A percentile compares a stretch with the other conserved stretches of the same genome.
phyloP scores from a whole-genome alignment of 2,888 invertebrate genomes.

The Apoda limacodes region DNA sequence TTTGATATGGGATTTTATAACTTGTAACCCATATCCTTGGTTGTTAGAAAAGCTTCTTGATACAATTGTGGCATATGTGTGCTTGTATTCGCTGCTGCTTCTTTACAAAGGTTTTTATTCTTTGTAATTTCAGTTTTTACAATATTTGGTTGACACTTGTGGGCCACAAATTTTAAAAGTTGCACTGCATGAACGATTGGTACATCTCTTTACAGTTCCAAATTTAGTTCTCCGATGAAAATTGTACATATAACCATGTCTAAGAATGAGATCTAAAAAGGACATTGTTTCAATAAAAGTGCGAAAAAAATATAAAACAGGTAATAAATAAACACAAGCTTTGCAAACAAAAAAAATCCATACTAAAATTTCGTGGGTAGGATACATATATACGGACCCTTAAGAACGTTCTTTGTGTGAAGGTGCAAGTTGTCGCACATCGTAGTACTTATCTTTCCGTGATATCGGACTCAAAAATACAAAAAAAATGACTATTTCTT shows the following conservation, averaged over 20 bases:
- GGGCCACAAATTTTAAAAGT: slow-evolving; percentile 1
- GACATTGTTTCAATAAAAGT: no score
- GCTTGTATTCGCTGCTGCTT: slow-evolving; percentile 10
- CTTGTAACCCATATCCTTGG: slow-evolving; percentile 8
- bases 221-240: neutral
- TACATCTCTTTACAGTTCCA: neutral
- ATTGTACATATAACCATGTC: neutral
- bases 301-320: no score
- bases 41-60: slow-evolving; percentile 4
- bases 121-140: slow-evolving; percentile 1
- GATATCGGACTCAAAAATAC: no score
- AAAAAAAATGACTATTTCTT: no score
- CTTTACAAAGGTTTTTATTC: slow-evolving; percentile 9
- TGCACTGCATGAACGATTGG: neutral
- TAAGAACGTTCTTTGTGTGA: no score
- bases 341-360: no score
- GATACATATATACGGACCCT: no score
- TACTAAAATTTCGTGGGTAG: no score
- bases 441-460: no score
- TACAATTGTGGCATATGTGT: slow-evolving; percentile 13
- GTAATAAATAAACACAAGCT: no score
- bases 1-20: slow-evolving; percentile 7
- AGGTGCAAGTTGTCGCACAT: no score
- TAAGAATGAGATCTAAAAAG: no score
- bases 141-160: neutral